Conservation (phyloP, 2,888 invertebrate species). For the Eulithis testata region DNA sequence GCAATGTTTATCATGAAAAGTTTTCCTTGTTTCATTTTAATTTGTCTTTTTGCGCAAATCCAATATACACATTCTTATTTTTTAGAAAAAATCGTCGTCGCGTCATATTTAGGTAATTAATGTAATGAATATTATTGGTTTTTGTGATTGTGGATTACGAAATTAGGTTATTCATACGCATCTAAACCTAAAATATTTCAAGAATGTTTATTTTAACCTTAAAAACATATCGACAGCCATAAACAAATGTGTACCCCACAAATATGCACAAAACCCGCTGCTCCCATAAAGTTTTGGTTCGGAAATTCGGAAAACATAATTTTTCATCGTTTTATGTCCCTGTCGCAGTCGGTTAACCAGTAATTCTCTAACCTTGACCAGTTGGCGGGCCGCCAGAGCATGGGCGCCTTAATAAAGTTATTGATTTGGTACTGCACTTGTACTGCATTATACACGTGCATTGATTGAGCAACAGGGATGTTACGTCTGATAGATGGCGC, state of each 20-base stretch:
- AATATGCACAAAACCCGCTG: conserved; percentile 4
- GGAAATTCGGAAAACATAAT: neutral
- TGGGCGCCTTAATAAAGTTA: conserved; percentile 25
- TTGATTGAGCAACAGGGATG: conserved; percentile 2
- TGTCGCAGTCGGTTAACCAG: conserved; percentile 6
- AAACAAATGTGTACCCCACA: neutral
- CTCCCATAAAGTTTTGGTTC: conserved; percentile 1
- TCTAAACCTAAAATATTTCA: too few relatives aligned
- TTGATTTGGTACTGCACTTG: conserved; percentile 22
- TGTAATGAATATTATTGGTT: too few relatives aligned
- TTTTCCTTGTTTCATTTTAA: neutral
- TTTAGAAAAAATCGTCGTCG: too few relatives aligned
- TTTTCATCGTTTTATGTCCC: conserved; percentile 7
- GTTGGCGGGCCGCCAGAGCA: conserved; percentile 46
- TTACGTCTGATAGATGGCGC: neutral
- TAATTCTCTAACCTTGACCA: conserved; percentile 48
- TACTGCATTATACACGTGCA: neutral
- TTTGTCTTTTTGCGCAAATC: too few relatives aligned
- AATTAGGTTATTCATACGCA: too few relatives aligned
- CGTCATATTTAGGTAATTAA: too few relatives aligned
- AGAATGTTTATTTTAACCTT: neutral
- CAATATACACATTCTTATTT: too few relatives aligned
- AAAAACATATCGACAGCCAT: neutral
- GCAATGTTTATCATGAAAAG: neutral
- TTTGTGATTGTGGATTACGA: too few relatives aligned